These are phyloP conservation scores for Drosophila equinoxialis DNA, from an alignment of 1,140 invertebrate species.

Conservation along the genomic window DNA sequence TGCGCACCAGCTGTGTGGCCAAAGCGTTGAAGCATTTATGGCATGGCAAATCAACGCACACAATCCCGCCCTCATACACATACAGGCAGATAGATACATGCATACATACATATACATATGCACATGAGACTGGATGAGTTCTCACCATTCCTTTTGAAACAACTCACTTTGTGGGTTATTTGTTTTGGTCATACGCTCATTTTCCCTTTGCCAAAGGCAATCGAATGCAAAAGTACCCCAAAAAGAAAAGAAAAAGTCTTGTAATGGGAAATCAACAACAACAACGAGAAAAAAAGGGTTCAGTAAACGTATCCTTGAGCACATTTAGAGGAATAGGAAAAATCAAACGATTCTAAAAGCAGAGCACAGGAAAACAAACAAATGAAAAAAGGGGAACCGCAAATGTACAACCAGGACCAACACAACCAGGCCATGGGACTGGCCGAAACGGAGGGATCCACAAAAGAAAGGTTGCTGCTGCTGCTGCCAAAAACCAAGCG, in stretches of 20 bases:
- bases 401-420: conserved; percentile 54
- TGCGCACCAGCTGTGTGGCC: conserved; percentile 71
- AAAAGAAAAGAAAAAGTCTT: conserved; percentile 9
- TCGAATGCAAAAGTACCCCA: conserved; percentile 55
- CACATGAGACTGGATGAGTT: conserved; percentile 13
- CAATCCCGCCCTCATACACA: conserved; percentile 30
- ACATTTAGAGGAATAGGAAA: conserved; percentile 42
- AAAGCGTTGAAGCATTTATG: conserved; percentile 80
- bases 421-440: conserved; percentile 36
- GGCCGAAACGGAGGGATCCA: conserved; percentile 38
- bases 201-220: conserved; percentile 57
- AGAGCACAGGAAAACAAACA: conserved; percentile 52
- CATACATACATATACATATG: conserved; percentile 29
- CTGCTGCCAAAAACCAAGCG: conserved; percentile 53
- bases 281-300: conserved; percentile 57
- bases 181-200: conserved; percentile 81
- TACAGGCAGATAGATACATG: conserved; percentile 34
- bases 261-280: conserved; percentile 17
- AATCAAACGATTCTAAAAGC: conserved; percentile 52
- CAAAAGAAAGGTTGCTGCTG: conserved; percentile 35
- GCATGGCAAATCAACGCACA: conserved; percentile 69
- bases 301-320: conserved; percentile 54
- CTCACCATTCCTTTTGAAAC: conserved; percentile 35
- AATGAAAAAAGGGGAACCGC: conserved; percentile 61
- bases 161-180: conserved; percentile 81